Evolutionary conservation across 2,888 invertebrate genomes (phyloP), one percentile per base, ranked within the genome.

Genomic region (Amphipyra tragopoginis): DNA sequence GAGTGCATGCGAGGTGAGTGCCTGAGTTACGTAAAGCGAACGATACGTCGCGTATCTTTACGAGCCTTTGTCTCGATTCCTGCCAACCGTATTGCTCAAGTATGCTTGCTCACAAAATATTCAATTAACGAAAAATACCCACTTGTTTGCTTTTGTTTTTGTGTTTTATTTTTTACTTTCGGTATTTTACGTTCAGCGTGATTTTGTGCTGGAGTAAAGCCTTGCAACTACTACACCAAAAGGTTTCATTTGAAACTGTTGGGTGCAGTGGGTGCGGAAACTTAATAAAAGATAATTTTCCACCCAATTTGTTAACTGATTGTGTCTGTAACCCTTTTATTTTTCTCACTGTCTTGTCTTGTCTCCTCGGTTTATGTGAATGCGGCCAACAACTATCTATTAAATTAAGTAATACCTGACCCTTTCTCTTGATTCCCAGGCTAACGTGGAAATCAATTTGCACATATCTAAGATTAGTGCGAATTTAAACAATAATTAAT

Each of bases 51-150:
- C 88, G 83, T 90, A 90, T 91, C 90, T 93, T 93, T 93, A 93
- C 89, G 92, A 90, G 85, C 92, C 93, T 92, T 93, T 93, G 93
- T 93, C 86, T 89, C 78, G 90, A 88, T 85, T 85, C 86, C 89
- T 88, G 81, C 88, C 85, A 87, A 87, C 87, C 86, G 80, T 83
- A 82, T 74, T 81, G 77, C 75, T 68, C 77, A 63, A 59, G 83
- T 83, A 86, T 73, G 68, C 52, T 76, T 72, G 38, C 43, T 40
- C 55, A 75, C 81, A 75, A 47, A 77, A 72, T 62, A 50, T 48
- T 65, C 36, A 73, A 66, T 68, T 66, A 61, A 57, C 45, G 6
- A 51, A 66, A 62, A 53, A 44, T 36, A 14, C 39, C 0, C 29
- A 26, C 8, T 14, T 52, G 40, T 47, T 66, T 44, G n/a, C 7